phyloP scores from a whole-genome alignment of 2,797 vertebrate genomes.

The Bucorvus abyssinicus region DNA sequence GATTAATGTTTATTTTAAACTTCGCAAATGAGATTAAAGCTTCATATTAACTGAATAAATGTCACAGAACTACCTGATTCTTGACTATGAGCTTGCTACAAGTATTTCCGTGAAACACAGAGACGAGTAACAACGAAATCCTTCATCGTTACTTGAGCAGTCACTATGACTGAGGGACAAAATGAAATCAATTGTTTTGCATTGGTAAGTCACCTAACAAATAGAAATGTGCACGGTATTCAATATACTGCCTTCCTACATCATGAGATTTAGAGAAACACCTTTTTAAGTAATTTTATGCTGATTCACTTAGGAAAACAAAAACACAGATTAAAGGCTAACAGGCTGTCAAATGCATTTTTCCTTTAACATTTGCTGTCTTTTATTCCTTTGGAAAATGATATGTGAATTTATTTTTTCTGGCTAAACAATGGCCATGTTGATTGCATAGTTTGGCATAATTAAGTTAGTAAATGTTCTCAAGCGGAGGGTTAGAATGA shows the following conservation, averaged over 20 bases:
- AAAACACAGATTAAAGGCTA: conserved; percentile 1
- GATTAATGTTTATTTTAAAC: not conserved
- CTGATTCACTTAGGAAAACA: not conserved
- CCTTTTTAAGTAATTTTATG: not conserved
- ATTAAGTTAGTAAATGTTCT: not conserved
- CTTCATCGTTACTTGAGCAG: not conserved
- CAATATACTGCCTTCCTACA: not conserved
- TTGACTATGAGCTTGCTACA: not conserved
- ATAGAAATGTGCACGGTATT: not conserved
- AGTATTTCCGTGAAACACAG: not conserved
- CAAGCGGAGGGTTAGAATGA: not conserved
- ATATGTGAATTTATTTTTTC: not conserved
- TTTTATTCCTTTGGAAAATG: not conserved
- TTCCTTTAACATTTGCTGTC: not conserved
- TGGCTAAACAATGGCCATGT: not conserved
- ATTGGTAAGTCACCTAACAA: not conserved
- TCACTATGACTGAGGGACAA: not conserved
- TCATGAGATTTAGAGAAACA: not conserved
- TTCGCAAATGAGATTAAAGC: not conserved
- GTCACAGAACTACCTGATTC: not conserved
- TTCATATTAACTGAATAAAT: not conserved
- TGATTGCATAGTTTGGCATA: not conserved
- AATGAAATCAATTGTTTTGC: not conserved
- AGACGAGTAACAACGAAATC: not conserved
- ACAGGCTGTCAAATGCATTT: not conserved